A percentile compares a stretch with the other conserved stretches of the same genome.
Conservation (phyloP, 2,113 vertebrate genomes). For the Pedionomus torquatus region DNA sequence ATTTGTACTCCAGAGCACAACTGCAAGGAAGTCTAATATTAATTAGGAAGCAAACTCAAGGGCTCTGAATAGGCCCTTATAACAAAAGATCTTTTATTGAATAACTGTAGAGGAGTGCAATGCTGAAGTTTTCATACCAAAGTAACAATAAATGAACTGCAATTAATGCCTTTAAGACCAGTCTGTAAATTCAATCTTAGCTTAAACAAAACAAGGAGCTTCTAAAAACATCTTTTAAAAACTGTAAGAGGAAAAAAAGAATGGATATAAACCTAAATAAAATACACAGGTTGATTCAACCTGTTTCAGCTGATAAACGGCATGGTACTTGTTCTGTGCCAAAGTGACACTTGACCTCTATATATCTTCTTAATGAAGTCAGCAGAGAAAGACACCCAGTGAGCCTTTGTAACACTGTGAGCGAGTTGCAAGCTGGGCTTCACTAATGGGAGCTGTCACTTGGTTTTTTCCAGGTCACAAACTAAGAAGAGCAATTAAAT, state of each 20-base stretch:
- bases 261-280: conserved; percentile 15
- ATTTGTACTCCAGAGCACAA: conserved; percentile 45
- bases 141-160: conserved; percentile 25
- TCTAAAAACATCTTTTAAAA: not conserved
- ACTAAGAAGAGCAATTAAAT: conserved; percentile 90
- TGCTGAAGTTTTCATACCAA: conserved; percentile 35
- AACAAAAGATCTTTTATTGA: conserved; percentile 54
- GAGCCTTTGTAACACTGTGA: conserved; percentile 76
- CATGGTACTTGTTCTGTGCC: conserved; percentile 40
- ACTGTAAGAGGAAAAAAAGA: not conserved
- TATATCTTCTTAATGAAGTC: conserved; percentile 82
- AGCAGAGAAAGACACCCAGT: conserved; percentile 72
- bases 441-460: conserved; percentile 89
- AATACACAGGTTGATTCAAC: conserved; percentile 58
- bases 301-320: conserved; percentile 64
- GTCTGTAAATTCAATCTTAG: not conserved
- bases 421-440: conserved; percentile 75
- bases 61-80: conserved; percentile 34
- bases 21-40: conserved; percentile 31
- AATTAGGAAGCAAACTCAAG: conserved; percentile 59
- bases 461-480: conserved; percentile 86
- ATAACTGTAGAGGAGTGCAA: conserved; percentile 17
- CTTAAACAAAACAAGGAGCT: conserved; percentile 30
- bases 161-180: conserved; percentile 2
- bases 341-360: conserved; percentile 78